Evolutionary conservation across 2,888 invertebrate species (phyloP), one percentile per base, ranked within the genome.

Genomic region (Melolontha melolontha): DNA sequence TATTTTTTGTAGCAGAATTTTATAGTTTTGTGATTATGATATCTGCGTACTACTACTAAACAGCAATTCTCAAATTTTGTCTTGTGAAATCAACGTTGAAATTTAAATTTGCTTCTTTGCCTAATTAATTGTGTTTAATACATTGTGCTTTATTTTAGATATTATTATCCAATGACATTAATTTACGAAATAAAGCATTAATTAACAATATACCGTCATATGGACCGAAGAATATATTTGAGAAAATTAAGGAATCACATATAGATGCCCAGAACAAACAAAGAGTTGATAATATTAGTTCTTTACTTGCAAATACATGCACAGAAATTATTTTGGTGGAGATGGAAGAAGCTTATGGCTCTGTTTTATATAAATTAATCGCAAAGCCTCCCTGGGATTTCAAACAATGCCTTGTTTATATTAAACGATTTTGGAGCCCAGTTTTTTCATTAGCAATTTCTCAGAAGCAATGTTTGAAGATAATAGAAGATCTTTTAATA

Each of bases 401-500:
- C 42, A 68, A 75, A 2, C 86, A 87, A 63, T 87, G 88, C 62
- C 78, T 89, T 14, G 82, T 84, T 67, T 86, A 87, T 71, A 80
- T 89, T 72, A 82, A 86, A 64, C 86, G 86, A 76, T 89, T 89
- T 78, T 90, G 89, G 89, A 79, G 84, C 7, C 85, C 87, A 0
- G 87, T 89, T 10, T 89, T 90, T 82, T 83, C 79, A 68, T 85
- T 86, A 0, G 71, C 73, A 40, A 64, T 82, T 27, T 17, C 68
- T 34, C 75, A 81, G 67, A 83, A 82, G 69, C 81, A 82, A 29
- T 79, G 75, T 67, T 69, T 71, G 22, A 79, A 76, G 64, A 71
- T 75, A 12, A 70, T 81, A 11, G 76, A 80, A 10, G 75, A 79
- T 66, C 74, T 80, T 17, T 65, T 73, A 16, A 50, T 66, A 27